Conservation (phyloP, 2,888 invertebrate genomes). For the Sarcophaga subvicina region DNA sequence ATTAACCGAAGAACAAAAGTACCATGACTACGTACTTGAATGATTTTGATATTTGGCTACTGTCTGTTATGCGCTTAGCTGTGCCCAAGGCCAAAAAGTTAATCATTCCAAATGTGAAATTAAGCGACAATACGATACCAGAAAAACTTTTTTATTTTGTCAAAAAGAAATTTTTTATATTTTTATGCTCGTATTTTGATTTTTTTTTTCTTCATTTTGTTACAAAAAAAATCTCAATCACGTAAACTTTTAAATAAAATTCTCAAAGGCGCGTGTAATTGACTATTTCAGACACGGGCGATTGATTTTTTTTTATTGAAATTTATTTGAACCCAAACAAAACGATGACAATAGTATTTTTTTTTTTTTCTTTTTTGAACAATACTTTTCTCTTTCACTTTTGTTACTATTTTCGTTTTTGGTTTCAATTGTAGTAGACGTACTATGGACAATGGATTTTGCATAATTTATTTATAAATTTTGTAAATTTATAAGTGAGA, state of each 20-base stretch:
- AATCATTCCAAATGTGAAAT: conserved; percentile 39
- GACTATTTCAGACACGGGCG: conserved; percentile 46
- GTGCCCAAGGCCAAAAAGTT: conserved; percentile 37
- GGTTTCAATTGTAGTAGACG: too few relatives aligned
- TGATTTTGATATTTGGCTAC: background rate
- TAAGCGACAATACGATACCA: conserved; percentile 12
- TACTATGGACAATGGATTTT: conserved; percentile 18
- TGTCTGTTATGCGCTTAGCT: background rate
- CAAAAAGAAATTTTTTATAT: background rate
- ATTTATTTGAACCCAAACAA: background rate
- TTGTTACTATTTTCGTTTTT: background rate
- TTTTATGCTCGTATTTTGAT: background rate
- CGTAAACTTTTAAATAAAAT: background rate
- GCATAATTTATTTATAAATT: conserved; percentile 36
- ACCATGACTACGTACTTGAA: background rate
- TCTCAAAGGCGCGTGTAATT: conserved; percentile 16
- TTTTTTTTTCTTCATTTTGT: background rate
- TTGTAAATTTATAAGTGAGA: conserved; percentile 21
- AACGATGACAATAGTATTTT: conserved; percentile 5
- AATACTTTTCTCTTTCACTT: conserved; percentile 50
- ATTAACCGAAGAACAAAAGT: background rate
- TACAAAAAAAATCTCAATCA: background rate
- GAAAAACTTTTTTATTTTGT: background rate
- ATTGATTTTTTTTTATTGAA: conserved; percentile 17
- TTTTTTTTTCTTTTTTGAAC: conserved; percentile 2